Conservation (phyloP, 1,140 invertebrate genomes). For the Hypothenemus hampei region DNA sequence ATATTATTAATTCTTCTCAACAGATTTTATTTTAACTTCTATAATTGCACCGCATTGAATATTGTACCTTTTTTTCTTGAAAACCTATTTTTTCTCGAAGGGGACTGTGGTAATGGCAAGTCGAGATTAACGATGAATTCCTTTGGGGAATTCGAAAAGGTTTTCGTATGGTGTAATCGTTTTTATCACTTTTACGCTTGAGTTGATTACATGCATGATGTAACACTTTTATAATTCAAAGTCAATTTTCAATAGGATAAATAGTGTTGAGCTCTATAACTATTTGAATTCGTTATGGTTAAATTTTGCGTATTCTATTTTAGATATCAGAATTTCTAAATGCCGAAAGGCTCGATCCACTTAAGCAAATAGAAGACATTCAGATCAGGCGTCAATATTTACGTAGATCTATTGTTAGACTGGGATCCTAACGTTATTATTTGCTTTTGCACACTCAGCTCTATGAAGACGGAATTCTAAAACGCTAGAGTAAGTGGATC, state of each 20-base stretch:
- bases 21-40: too few species aligned
- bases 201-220: constrained; percentile 10
- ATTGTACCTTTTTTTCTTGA: too few species aligned
- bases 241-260: not conserved
- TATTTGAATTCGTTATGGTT: not conserved
- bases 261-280: not conserved
- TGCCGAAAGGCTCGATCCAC: not conserved
- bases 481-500: constrained; percentile 9
- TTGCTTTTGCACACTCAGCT: constrained; percentile 8
- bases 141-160: constrained; percentile 1
- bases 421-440: constrained; percentile 6
- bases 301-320: not conserved
- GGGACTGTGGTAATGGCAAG: constrained; percentile 15
- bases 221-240: not conserved
- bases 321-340: not conserved
- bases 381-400: constrained; percentile 4
- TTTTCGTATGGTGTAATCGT: constrained; percentile 2
- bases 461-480: constrained; percentile 9
- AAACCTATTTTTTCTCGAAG: too few species aligned
- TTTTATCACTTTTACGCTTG: constrained; percentile 16
- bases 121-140: constrained; percentile 17
- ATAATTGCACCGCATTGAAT: too few species aligned
- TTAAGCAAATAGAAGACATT: not conserved
- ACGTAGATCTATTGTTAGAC: constrained; percentile 6
- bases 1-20: too few species aligned